A percentile compares a stretch with the other conserved stretches of the same genome.
Evolutionary conservation across 2,888 invertebrate species (phyloP).

Genomic region (Trissolcus japonicus): DNA sequence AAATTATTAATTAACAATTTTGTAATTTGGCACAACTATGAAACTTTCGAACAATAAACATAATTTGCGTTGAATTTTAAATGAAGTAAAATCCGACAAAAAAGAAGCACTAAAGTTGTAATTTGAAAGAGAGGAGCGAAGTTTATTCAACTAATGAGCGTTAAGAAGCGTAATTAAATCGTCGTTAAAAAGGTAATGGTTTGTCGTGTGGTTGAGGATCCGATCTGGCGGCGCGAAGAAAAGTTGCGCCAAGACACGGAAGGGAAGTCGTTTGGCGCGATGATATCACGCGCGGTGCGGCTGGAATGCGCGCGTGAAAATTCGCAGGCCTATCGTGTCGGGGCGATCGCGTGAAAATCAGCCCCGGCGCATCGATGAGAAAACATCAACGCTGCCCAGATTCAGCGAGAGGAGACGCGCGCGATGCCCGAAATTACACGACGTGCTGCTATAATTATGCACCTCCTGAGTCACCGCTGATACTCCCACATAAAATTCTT

Average conservation of each 20-base stretch:
- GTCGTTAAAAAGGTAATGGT: slow-evolving; percentile 22
- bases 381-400: slow-evolving; percentile 13
- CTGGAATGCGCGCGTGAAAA: slow-evolving; percentile 48
- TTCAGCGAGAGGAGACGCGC: slow-evolving; percentile 27
- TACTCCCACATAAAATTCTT: slow-evolving; percentile 26
- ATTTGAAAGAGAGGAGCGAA: background rate
- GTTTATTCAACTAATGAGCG: background rate
- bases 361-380: slow-evolving; percentile 13
- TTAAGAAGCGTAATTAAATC: slow-evolving; percentile 25
- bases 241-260: slow-evolving; percentile 24
- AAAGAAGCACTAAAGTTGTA: background rate
- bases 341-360: slow-evolving; percentile 46
- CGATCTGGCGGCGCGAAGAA: slow-evolving; percentile 11
- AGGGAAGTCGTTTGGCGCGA: slow-evolving; percentile 44
- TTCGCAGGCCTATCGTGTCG: slow-evolving; percentile 32
- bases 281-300: slow-evolving; percentile 29
- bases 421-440: slow-evolving; percentile 10
- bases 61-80: no score
- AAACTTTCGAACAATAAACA: no score
- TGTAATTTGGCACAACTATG: no score
- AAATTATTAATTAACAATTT: no score
- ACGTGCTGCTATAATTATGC: slow-evolving; percentile 62
- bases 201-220: slow-evolving; percentile 22
- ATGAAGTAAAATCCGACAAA: no score
- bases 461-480: slow-evolving; percentile 61